Conservation (phyloP, 2,888 invertebrate species). For the Hydrotaea diabolus region DNA sequence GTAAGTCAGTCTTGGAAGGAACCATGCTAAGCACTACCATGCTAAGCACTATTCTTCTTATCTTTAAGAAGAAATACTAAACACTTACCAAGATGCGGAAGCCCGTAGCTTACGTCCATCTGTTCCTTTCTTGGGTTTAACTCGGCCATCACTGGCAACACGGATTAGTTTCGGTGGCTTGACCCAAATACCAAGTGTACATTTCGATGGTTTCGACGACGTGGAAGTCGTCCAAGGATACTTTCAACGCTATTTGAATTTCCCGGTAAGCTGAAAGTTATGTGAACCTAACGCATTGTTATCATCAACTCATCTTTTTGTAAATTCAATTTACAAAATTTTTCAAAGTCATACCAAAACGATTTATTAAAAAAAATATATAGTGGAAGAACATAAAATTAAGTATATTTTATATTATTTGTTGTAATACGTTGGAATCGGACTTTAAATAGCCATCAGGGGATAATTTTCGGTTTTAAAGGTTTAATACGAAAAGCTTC, state of each 20-base stretch:
- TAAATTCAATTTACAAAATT: too few species aligned
- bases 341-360: too few species aligned
- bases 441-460: too few species aligned
- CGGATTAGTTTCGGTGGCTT: not conserved
- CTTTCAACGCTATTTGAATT: not conserved
- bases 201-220: conserved; percentile 44
- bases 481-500: too few species aligned
- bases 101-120: conserved; percentile 22
- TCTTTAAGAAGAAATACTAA: not conserved
- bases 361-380: too few species aligned
- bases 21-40: not conserved
- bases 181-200: conserved; percentile 14
- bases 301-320: too few species aligned
- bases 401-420: too few species aligned
- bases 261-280: too few species aligned
- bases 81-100: not conserved
- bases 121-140: conserved; percentile 5
- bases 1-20: not conserved
- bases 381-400: too few species aligned
- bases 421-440: too few species aligned
- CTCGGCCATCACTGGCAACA: not conserved
- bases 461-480: too few species aligned
- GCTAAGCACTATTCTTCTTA: not conserved
- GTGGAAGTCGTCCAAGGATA: conserved; percentile 19
- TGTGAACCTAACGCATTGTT: too few species aligned